These are phyloP conservation scores for Papio anubis DNA, from an alignment of 2,113 vertebrate genomes.

Conservation along the genomic window DNA sequence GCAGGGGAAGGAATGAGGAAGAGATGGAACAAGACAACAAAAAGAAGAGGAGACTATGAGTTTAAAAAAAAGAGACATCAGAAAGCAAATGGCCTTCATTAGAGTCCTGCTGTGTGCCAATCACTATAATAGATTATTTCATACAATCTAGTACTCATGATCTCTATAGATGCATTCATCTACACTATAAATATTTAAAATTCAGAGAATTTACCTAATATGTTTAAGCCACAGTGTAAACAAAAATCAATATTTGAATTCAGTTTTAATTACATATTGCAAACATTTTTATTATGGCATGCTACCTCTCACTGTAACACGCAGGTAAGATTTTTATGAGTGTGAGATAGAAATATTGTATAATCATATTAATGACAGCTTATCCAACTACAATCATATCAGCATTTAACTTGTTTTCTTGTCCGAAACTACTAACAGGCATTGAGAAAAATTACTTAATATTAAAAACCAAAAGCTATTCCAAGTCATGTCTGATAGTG, in stretches of 20 bases:
- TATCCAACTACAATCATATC: not conserved
- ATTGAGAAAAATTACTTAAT: not conserved
- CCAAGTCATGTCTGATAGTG: not conserved
- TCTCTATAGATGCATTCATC: not conserved
- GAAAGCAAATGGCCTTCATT: not conserved
- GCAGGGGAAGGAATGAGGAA: fast-evolving
- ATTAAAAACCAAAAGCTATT: not conserved
- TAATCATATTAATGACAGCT: not conserved
- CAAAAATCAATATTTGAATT: not conserved
- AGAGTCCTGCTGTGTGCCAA: too few species aligned
- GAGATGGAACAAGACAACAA: fast-evolving
- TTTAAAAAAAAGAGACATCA: not conserved
- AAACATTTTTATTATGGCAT: not conserved
- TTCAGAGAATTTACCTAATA: not conserved
- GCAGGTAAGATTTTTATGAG: not conserved
- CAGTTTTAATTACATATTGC: not conserved
- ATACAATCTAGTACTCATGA: not conserved
- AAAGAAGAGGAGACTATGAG: not conserved
- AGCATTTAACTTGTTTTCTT: not conserved
- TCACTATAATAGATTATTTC: not conserved
- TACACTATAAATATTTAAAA: not conserved
- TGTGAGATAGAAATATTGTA: not conserved
- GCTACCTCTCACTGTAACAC: not conserved
- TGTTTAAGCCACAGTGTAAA: not conserved
- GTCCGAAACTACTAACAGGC: not conserved